Percentiles rank a stretch among this genome's conserved stretches.
phyloP scores from a whole-genome alignment of 2,797 vertebrate genomes.

The Spinus pinus region DNA sequence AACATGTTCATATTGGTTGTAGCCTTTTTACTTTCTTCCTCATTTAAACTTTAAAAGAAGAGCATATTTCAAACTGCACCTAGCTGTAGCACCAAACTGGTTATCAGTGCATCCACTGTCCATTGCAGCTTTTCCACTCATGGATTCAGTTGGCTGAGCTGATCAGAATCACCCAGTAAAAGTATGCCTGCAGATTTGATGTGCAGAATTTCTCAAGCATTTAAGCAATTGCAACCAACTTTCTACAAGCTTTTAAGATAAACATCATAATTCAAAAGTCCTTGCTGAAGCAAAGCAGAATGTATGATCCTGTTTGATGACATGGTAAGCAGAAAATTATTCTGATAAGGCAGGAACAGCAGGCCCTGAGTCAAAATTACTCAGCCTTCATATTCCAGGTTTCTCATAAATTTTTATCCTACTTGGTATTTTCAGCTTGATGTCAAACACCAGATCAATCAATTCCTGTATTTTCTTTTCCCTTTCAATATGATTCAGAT shows the following conservation, averaged over 20 bases:
- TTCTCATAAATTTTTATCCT: background rate
- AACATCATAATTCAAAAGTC: background rate
- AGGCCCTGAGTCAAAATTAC: background rate
- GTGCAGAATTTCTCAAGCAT: background rate
- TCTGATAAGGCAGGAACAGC: background rate
- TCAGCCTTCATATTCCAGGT: background rate
- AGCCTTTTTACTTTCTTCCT: background rate
- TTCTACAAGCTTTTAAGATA: background rate
- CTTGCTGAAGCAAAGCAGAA: background rate
- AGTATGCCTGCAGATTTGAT: background rate
- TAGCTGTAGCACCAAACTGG: background rate
- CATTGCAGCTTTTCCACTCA: background rate
- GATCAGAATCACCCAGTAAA: background rate
- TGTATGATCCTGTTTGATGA: background rate
- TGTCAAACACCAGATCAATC: background rate
- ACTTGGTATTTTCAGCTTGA: background rate
- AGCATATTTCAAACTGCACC: background rate
- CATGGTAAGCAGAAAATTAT: background rate
- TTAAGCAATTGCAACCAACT: background rate
- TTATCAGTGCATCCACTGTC: background rate
- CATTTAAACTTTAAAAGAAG: background rate
- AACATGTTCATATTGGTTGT: background rate
- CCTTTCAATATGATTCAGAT: background rate
- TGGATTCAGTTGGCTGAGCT: background rate
- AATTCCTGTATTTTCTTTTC: background rate